These are phyloP conservation scores for Drosophila subobscura DNA, from an alignment of 1,140 invertebrate species.

Conservation along the genomic window DNA sequence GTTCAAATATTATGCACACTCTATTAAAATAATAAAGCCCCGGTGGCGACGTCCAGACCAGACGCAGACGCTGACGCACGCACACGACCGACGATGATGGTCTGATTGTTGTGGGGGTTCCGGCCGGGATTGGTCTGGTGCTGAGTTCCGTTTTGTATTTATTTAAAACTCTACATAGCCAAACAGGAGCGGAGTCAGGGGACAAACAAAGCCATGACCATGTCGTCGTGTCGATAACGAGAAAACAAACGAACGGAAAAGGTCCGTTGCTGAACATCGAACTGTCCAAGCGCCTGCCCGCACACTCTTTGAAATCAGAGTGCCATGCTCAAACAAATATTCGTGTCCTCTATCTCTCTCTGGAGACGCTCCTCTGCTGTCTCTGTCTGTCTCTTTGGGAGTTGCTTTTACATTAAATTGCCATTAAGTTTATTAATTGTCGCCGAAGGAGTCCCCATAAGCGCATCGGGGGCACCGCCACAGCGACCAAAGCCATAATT, in stretches of 20 bases:
- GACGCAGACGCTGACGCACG: conserved; percentile 19
- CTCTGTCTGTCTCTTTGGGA: conserved; percentile 17
- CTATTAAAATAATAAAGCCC: conserved; percentile 55
- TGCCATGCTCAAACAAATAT: conserved; percentile 9
- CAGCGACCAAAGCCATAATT: conserved; percentile 35
- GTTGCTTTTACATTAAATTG: conserved; percentile 72
- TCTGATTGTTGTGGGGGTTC: neutral
- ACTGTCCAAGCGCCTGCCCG: neutral
- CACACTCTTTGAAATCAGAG: neutral
- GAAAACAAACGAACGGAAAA: conserved; percentile 23
- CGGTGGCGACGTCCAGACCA: no score
- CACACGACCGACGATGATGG: conserved; percentile 30
- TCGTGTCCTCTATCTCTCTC: conserved; percentile 6
- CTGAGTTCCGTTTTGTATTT: conserved; percentile 54
- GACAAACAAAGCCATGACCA: conserved; percentile 72
- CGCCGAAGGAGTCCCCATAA: conserved; percentile 62
- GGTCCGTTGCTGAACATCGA: neutral
- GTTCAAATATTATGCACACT: conserved; percentile 44
- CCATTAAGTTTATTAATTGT: conserved; percentile 82
- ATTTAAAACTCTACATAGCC: conserved; percentile 70
- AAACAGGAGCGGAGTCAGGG: conserved; percentile 32
- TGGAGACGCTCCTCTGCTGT: conserved; percentile 3
- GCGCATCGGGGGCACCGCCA: conserved; percentile 37
- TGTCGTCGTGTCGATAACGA: conserved; percentile 69
- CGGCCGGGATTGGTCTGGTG: neutral